phyloP scores from a whole-genome alignment of 2,888 invertebrate genomes.

The Plusia festucae region DNA sequence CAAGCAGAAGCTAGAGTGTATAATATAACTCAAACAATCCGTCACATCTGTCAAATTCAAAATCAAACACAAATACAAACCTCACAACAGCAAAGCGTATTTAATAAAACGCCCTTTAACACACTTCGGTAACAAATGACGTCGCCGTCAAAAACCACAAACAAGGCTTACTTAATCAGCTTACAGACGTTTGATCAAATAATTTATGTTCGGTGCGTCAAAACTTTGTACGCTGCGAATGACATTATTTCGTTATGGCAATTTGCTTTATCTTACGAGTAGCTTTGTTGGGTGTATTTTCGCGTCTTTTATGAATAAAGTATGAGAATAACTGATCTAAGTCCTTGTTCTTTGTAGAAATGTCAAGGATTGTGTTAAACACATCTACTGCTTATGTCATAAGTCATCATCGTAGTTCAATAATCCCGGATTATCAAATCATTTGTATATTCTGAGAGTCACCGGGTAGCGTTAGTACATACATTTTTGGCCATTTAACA shows the following conservation, averaged over 20 bases:
- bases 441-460: no score
- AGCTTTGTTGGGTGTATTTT: not conserved
- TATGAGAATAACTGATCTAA: not conserved
- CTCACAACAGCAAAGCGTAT: conserved; percentile 34
- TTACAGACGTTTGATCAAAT: conserved; percentile 56
- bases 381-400: no score
- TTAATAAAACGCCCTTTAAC: conserved; percentile 30
- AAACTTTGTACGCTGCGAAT: conserved; percentile 44
- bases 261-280: not conserved
- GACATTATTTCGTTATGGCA: conserved; percentile 29
- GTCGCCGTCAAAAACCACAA: conserved; percentile 23
- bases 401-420: no score
- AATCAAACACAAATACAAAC: conserved; percentile 27
- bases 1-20: no score
- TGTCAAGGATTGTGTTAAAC: no score
- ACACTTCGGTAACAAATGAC: conserved; percentile 33
- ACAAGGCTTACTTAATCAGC: conserved; percentile 48
- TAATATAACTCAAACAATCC: not conserved
- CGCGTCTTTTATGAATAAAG: not conserved
- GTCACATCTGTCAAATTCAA: not conserved
- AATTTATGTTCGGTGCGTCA: conserved; percentile 54
- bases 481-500: no score
- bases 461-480: no score
- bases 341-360: not conserved
- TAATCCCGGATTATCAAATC: no score